A percentile compares a stretch with the other conserved stretches of the same genome.
Evolutionary conservation across 2,797 vertebrate genomes (phyloP).

Genomic region (Octomys mimax): DNA sequence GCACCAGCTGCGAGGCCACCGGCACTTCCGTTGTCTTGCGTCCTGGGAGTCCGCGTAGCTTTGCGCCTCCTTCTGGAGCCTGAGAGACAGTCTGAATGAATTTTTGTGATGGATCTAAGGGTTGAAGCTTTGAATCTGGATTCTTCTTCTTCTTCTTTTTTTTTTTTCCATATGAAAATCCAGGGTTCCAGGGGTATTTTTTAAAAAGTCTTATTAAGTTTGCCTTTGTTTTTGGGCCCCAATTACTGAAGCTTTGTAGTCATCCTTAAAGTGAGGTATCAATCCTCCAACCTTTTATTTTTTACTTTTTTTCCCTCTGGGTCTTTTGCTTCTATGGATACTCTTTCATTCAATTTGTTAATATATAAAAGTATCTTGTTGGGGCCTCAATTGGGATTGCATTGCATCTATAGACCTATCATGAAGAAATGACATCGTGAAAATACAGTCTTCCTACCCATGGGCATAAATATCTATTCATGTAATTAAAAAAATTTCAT

Average conservation of each 20-base stretch:
- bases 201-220: neutral
- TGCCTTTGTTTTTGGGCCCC: neutral
- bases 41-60: neutral
- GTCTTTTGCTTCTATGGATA: neutral
- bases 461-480: neutral
- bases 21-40: neutral
- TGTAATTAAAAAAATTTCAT: neutral
- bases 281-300: neutral
- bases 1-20: neutral
- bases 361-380: neutral
- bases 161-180: neutral
- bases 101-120: neutral
- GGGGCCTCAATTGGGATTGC: neutral
- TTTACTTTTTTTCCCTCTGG: neutral
- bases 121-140: neutral
- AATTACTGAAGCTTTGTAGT: neutral
- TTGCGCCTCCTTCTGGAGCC: neutral
- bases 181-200: neutral
- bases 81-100: neutral
- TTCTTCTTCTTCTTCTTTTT: neutral
- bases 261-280: neutral
- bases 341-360: neutral
- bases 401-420: neutral
- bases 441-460: neutral
- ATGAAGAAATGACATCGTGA: neutral